These are phyloP conservation scores for Aphelocoma coerulescens DNA, from an alignment of 2,113 vertebrate genomes.

Conservation along the genomic window DNA sequence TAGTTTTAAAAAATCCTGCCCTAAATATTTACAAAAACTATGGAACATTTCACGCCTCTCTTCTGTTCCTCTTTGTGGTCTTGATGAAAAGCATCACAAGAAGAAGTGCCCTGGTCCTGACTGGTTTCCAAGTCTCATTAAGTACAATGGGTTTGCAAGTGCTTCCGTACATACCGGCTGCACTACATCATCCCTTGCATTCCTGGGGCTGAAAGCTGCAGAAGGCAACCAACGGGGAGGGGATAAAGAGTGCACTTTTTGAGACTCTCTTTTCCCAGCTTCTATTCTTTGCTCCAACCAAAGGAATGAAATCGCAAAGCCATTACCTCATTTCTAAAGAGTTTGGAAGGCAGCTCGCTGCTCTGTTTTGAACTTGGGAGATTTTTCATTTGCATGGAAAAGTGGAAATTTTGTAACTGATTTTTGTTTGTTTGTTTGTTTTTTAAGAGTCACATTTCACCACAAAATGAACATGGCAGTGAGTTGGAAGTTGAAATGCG, in stretches of 20 bases:
- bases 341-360: neutral
- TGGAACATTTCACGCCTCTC: conserved; percentile 36
- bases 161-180: conserved; percentile 36
- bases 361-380: neutral
- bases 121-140: conserved; percentile 61
- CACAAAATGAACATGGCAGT: conserved; percentile 3
- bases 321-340: conserved; percentile 44
- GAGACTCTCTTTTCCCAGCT: conserved; percentile 42
- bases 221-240: conserved; percentile 17
- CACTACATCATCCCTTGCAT: conserved; percentile 55
- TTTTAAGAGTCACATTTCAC: neutral
- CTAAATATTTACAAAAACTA: conserved; percentile 48
- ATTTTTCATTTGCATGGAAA: neutral
- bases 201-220: conserved; percentile 56
- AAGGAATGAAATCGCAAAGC: conserved; percentile 44
- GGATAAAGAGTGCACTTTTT: conserved; percentile 27
- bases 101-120: conserved; percentile 26
- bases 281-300: conserved; percentile 25
- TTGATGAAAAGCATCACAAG: conserved; percentile 34
- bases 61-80: neutral
- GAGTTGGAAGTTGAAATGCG: conserved; percentile 33
- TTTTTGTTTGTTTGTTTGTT: conserved; percentile 42
- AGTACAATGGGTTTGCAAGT: conserved; percentile 46
- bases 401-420: neutral
- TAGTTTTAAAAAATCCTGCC: conserved; percentile 17